Evolutionary conservation across 2,888 invertebrate genomes (phyloP), one percentile per base, ranked within the genome.

Genomic region (Aethes cnicana): DNA sequence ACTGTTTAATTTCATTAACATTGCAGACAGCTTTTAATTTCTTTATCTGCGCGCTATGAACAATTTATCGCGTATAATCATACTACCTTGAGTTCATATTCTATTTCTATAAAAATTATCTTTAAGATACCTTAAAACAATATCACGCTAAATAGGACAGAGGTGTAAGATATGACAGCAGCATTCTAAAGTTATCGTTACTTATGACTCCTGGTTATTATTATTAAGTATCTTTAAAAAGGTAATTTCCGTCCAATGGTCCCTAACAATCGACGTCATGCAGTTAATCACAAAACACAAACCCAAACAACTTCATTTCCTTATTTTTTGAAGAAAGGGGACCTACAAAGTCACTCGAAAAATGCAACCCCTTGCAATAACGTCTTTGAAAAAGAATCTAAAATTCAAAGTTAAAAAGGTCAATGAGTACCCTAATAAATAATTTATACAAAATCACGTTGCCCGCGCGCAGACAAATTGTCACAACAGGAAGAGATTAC

Each of bases 401-500:
- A 55, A 55, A 53, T 37, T 50, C 28, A 28, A 43, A 37, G 37
- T 52, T 46, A 50, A 57, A 43, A 49, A 50, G 55, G 44, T 39
- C 36, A 37, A 43, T 47, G 42, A 50, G 49, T 26, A 57, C 67
- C 66, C 62, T 64, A 65, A 69, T 71, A 68, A 63, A 66, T 65
- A 63, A 64, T 65, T 66, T 63, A 64, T 62, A 67, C 62, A 64
- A 67, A 69, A 65, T 52, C 25, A 30, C 62, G 62, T 70, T 70
- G 66, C 66, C 57, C 66, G 66, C 63, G 14, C 25, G 28, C 35
- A 44, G 68, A 61, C 73, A 76, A 77, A 78, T 77, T 76, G 79
- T 77, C 75, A 75, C 67, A 69, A 74, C 74, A 72, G 66, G 64
- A 69, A 72, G 61, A 74, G 84, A 80, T 85, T 83, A 83, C 67